Evolutionary conservation across 2,797 vertebrate genomes (phyloP).

Genomic region (Stomatorhinus walkeri): DNA sequence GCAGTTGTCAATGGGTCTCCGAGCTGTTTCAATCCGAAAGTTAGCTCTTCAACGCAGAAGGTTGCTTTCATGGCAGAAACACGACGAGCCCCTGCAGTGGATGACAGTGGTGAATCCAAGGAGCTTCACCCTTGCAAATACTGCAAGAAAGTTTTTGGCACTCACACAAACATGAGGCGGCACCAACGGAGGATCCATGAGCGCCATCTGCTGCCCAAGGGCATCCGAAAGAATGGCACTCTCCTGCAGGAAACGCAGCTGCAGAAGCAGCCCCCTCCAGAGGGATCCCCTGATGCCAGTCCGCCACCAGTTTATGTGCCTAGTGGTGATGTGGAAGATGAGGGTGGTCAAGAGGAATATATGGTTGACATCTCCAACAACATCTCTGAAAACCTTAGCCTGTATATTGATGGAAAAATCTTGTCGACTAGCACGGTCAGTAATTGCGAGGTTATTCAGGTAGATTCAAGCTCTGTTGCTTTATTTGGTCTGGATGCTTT

Average conservation of each 20-base stretch:
- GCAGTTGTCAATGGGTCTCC: slow-evolving; percentile 23
- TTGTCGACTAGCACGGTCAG: slow-evolving; percentile 79
- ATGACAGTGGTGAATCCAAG: slow-evolving; percentile 60
- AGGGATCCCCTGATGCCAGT: slow-evolving; percentile 23
- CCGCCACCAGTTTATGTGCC: slow-evolving; percentile 51
- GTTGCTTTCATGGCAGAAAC: slow-evolving; percentile 19
- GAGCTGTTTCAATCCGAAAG: slow-evolving; percentile 34
- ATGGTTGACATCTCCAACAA: slow-evolving; percentile 90
- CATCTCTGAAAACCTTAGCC: slow-evolving; percentile 90
- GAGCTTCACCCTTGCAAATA: slow-evolving; percentile 75
- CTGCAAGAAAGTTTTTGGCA: slow-evolving; percentile 82
- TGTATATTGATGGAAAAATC: slow-evolving; percentile 92
- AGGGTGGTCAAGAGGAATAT: slow-evolving; percentile 71
- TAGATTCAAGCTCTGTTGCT: slow-evolving; percentile 68
- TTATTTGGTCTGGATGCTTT: slow-evolving; percentile 78
- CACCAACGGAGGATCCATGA: slow-evolving; percentile 82
- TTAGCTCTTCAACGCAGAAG: slow-evolving; percentile 35
- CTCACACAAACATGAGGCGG: slow-evolving; percentile 73
- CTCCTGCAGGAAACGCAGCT: slow-evolving; percentile 54
- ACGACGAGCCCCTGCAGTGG: slow-evolving; percentile 38
- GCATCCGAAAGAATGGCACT: slow-evolving; percentile 61
- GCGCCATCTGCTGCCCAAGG: slow-evolving; percentile 68
- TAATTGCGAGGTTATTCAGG: slow-evolving; percentile 79
- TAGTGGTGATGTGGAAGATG: slow-evolving; percentile 65
- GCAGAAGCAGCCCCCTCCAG: slow-evolving; percentile 36